Base-by-base conservation (phyloP, 2,888 invertebrate species). In the Acronicta psi region DNA sequence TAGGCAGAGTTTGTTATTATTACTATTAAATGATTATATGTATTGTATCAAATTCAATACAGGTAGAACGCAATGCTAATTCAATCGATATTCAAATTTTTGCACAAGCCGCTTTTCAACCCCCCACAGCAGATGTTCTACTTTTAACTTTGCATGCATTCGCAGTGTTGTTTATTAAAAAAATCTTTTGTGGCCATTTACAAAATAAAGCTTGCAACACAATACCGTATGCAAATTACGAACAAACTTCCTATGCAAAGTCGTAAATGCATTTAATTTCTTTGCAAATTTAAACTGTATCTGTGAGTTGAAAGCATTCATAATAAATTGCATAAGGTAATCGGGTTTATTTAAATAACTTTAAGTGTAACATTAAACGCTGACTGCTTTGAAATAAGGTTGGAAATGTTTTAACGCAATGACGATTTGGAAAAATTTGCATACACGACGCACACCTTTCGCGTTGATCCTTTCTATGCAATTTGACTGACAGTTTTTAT, bases 141-240 rank as follows among this genome's bases (percentile, higher is more conserved):
- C 75, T 89, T 91, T 85, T 75, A 83, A 87, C 80, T 87, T 86
- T 75, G 84, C 84, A 82, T 84, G 83, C 85, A 86, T 85, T 87
- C 77, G 88, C 90, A 88, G 88, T 88, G 89, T 89, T 91, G 89
- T 90, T 92, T 90, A 91, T 90, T 89, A 88, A 89, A 92, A 83
- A 93, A 93, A 91, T 86, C 93, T 89, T 89, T 94, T 94, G 93
- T 93, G 93, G 93, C 91, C 82, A 91, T 93, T 93, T 91, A 86
- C 88, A 91, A 92, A 91, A 89, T 90, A 91, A 88, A 91, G 89
- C 86, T 88, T 83, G 84, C 87, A 89, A 89, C 81, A 93, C 92
- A 93, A 93, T 89, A 87, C 88, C 82, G 87, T 91, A 94, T 94
- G 94, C 93, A 94, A 94, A 94, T 94, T 93, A 93, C 92, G 84